Percentiles rank a stretch among this genome's conserved stretches.
Conservation (phyloP, 2,888 invertebrate species). For the Blomia tropicalis region DNA sequence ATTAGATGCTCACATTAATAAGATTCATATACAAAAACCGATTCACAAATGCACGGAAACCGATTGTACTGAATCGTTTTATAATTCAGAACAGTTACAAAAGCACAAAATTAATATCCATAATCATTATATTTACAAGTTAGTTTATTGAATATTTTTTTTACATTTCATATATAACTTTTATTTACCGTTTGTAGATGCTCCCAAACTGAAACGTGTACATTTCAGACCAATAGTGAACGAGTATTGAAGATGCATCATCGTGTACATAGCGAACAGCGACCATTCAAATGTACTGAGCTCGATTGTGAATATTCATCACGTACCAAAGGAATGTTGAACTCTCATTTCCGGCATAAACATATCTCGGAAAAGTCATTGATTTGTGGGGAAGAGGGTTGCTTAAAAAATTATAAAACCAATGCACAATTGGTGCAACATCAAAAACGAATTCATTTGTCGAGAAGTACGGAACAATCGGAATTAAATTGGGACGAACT, state of each 20-base stretch:
- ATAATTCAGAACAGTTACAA: background rate
- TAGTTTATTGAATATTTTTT: background rate
- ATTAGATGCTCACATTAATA: background rate
- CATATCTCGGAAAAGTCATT: background rate
- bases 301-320: background rate
- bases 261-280: background rate
- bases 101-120: constrained; percentile 1
- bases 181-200: background rate
- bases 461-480: too few species aligned
- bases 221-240: background rate
- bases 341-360: background rate
- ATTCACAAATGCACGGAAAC: background rate
- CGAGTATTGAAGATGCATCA: background rate
- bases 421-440: background rate
- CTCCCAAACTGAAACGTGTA: background rate
- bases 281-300: background rate
- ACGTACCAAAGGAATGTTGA: background rate
- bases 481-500: constrained; percentile 21
- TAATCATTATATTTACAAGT: background rate
- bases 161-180: background rate
- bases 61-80: background rate
- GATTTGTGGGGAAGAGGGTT: background rate
- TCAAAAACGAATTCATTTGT: background rate
- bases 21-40: background rate
- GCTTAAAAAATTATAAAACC: background rate